These are phyloP conservation scores for Xyrichtys novacula DNA, from an alignment of 2,797 vertebrate species.

Conservation along the genomic window DNA sequence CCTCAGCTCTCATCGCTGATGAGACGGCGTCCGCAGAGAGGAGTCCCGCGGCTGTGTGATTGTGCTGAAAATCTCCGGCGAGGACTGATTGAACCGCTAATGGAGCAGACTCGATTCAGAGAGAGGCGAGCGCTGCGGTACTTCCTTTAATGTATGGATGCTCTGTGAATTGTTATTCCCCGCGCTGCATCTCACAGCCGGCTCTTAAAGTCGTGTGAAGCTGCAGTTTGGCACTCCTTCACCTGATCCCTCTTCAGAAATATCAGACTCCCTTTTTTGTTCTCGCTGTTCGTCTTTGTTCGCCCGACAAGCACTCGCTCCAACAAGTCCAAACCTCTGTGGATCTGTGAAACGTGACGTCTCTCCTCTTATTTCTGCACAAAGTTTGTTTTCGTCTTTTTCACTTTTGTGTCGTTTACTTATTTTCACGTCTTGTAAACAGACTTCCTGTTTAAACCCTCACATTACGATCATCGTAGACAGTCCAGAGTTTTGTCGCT, in stretches of 20 bases:
- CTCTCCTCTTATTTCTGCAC: constrained; percentile 14
- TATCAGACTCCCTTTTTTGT: constrained; percentile 16
- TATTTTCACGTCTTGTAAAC: not conserved
- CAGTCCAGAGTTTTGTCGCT: constrained; percentile 23
- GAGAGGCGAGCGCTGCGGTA: constrained; percentile 44
- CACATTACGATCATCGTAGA: constrained; percentile 11
- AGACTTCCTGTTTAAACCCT: constrained; percentile 7
- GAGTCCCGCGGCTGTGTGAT: constrained; percentile 46
- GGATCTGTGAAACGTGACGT: constrained; percentile 25
- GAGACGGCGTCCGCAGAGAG: constrained; percentile 25
- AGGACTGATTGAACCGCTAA: constrained; percentile 24
- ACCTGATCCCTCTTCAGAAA: constrained; percentile 38
- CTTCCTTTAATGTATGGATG: constrained; percentile 65
- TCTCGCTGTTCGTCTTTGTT: constrained; percentile 21
- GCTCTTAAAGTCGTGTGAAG: constrained; percentile 50
- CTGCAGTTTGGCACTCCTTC: constrained; percentile 52
- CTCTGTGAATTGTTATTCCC: constrained; percentile 69
- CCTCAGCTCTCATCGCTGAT: constrained; percentile 9
- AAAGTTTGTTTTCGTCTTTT: not conserved
- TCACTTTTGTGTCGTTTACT: not conserved
- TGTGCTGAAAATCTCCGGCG: constrained; percentile 17
- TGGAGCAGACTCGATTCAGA: constrained; percentile 35
- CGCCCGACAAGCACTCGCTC: constrained; percentile 45
- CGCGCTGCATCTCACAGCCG: constrained; percentile 51
- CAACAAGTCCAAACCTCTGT: constrained; percentile 26